Evolutionary conservation across 1,140 invertebrate genomes (phyloP).

Genomic region (Meloidogyne chitwoodi): DNA sequence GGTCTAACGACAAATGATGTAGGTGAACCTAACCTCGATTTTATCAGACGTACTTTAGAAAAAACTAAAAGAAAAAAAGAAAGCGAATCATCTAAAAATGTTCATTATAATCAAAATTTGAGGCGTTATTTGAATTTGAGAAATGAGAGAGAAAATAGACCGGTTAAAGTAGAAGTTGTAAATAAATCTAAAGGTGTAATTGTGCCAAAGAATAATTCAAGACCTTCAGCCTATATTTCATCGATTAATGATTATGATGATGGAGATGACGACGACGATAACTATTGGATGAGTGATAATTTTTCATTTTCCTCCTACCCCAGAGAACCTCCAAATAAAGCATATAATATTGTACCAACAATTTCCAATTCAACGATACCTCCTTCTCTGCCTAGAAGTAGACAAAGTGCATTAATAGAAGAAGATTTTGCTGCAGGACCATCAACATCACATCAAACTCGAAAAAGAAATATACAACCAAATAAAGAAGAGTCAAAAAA

Average conservation of each 20-base stretch:
- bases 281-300: no score
- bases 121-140: background rate
- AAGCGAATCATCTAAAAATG: background rate
- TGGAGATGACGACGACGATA: background rate
- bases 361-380: no score
- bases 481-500: no score
- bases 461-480: no score
- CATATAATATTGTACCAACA: background rate
- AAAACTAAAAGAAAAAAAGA: background rate
- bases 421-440: no score
- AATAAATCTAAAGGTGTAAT: no score
- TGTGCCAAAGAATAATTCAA: background rate
- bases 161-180: conserved; percentile 9
- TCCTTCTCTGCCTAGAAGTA: no score
- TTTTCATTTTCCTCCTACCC: background rate
- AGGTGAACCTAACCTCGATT: no score
- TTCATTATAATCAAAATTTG: background rate
- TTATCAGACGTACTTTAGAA: background rate
- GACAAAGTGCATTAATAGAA: no score
- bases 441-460: no score
- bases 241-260: background rate
- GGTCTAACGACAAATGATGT: no score
- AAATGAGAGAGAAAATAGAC: conserved; percentile 1
- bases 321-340: no score
- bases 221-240: background rate